A percentile compares a stretch with the other conserved stretches of the same genome.
Evolutionary conservation across 1,140 invertebrate genomes (phyloP).

Genomic region (Copidosoma floridanum): DNA sequence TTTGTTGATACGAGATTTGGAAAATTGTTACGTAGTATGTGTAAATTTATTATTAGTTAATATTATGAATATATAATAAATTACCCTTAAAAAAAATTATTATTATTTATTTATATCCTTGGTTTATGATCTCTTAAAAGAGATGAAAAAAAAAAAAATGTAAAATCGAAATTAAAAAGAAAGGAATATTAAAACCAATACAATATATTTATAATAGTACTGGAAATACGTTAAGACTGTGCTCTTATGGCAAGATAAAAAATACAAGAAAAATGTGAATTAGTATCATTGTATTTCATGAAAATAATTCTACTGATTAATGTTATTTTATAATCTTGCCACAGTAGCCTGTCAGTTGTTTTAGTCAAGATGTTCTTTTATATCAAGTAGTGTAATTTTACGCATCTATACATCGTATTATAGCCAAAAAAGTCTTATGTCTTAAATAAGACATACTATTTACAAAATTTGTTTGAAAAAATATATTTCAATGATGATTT

Average conservation of each 20-base stretch:
- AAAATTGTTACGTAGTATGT: constrained; percentile 44
- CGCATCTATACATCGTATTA: constrained; percentile 17
- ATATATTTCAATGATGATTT: too few relatives aligned
- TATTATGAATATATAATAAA: constrained; percentile 47
- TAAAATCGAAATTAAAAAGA: neutral
- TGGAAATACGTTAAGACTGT: too few relatives aligned
- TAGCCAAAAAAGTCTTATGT: constrained; percentile 13
- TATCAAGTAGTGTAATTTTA: too few relatives aligned
- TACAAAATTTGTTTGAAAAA: constrained; percentile 1
- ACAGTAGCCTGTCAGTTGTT: too few relatives aligned
- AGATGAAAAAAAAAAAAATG: neutral
- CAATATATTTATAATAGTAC: too few relatives aligned
- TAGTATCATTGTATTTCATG: too few relatives aligned
- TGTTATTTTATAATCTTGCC: too few relatives aligned
- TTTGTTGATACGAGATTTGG: constrained; percentile 30
- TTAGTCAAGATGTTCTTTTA: too few relatives aligned
- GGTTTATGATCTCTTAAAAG: neutral
- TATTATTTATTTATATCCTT: constrained; percentile 13
- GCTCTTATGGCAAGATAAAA: too few relatives aligned
- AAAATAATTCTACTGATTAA: too few relatives aligned
- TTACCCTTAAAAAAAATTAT: constrained; percentile 32
- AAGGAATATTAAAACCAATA: too few relatives aligned
- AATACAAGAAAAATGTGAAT: too few relatives aligned
- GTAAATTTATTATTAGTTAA: constrained; percentile 39
- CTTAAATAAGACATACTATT: constrained; percentile 25